A percentile compares a stretch with the other conserved stretches of the same genome.
Evolutionary conservation across 2,888 invertebrate genomes (phyloP).

Genomic region (Tenthredo mesomela): DNA sequence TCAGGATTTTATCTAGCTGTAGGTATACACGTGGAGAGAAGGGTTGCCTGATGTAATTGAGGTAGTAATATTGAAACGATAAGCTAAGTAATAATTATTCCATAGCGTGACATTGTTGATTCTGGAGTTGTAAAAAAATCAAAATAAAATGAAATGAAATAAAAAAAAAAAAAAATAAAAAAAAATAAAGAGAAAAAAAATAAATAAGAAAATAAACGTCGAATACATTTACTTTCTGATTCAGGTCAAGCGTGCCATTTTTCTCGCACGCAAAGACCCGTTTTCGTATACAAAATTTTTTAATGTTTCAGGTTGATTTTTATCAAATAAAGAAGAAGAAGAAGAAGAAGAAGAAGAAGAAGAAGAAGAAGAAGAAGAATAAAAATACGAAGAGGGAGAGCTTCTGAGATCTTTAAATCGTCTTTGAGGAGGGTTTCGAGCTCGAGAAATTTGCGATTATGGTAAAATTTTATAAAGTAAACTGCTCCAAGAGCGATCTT

Average conservation of each 20-base stretch:
- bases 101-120: conserved; percentile 32
- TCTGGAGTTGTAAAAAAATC: neutral
- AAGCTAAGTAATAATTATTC: conserved; percentile 5
- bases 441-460: neutral
- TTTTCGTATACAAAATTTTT: neutral
- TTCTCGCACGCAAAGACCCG: neutral
- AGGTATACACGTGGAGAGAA: neutral
- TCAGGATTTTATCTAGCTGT: neutral
- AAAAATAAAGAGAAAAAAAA: neutral
- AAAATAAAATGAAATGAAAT: neutral
- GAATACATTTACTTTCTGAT: neutral
- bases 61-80: neutral
- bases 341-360: neutral
- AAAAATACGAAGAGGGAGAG: neutral
- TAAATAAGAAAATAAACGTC: neutral
- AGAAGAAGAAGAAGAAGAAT: neutral
- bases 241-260: conserved; percentile 23
- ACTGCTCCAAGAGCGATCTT: neutral
- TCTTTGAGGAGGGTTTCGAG: neutral
- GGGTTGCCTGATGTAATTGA: neutral
- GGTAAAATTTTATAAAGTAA: neutral
- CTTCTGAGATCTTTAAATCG: neutral
- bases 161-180: neutral
- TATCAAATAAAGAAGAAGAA: neutral
- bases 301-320: neutral